phyloP scores from a whole-genome alignment of 2,113 vertebrate species.

The Lamprotornis superbus region DNA sequence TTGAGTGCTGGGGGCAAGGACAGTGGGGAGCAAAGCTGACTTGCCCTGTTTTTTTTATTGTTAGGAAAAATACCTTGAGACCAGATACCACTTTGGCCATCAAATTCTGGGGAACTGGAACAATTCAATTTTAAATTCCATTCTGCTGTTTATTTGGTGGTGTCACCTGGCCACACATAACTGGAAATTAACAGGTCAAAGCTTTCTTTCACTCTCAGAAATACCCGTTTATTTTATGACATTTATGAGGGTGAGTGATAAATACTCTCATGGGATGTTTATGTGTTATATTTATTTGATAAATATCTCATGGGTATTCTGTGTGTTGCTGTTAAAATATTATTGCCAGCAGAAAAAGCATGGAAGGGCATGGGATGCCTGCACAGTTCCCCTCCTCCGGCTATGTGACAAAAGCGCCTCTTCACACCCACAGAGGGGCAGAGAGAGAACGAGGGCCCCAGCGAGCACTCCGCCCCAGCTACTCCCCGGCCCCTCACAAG shows the following conservation, averaged over 20 bases:
- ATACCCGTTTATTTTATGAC: not conserved
- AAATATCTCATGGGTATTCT: not conserved
- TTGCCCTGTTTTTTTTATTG: rapidly evolving
- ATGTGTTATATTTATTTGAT: not conserved
- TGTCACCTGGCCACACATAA: not conserved
- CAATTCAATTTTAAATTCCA: not conserved
- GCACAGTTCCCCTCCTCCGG: not conserved
- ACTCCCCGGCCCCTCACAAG: not conserved
- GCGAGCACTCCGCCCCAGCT: not conserved
- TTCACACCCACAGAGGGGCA: not conserved
- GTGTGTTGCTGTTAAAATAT: not conserved
- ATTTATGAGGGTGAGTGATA: not conserved
- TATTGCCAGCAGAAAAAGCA: not conserved
- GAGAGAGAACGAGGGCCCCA: not conserved
- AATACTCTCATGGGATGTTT: not conserved
- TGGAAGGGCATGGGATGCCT: not conserved
- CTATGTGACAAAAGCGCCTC: not conserved
- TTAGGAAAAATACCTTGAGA: not conserved
- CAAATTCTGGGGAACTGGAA: not conserved
- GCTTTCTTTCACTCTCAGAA: not conserved
- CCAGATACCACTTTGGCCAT: not conserved
- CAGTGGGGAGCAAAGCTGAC: rapidly evolving
- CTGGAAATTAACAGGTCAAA: not conserved
- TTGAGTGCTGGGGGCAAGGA: not conserved
- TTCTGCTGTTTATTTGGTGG: not conserved